Conservation (phyloP, 2,888 invertebrate genomes). For the Pemphredon lugubris region DNA sequence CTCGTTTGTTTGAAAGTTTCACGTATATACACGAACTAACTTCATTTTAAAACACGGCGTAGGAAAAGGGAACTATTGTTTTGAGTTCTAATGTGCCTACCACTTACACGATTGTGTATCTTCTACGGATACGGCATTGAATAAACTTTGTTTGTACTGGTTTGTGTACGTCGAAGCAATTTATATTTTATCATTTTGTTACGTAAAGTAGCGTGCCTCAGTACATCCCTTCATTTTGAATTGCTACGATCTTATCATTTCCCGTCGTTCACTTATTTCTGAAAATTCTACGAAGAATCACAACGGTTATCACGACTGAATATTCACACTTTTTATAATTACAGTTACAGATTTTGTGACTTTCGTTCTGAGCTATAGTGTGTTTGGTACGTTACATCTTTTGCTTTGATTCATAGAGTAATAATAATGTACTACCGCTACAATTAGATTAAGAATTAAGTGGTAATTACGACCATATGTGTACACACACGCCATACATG, state of each 20-base stretch:
- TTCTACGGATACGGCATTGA: slow-evolving; percentile 49
- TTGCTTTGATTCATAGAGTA: slow-evolving; percentile 54
- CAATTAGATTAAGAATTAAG: slow-evolving; percentile 66
- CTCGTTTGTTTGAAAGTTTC: slow-evolving; percentile 21
- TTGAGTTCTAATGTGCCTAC: slow-evolving; percentile 56
- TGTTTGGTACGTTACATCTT: slow-evolving; percentile 25
- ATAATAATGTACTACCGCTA: slow-evolving; percentile 66
- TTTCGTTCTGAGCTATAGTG: slow-evolving; percentile 12
- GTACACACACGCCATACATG: slow-evolving; percentile 55
- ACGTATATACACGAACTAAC: slow-evolving; percentile 18
- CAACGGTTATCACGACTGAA: slow-evolving; percentile 23
- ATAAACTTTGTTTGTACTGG: slow-evolving; percentile 35
- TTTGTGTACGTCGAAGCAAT: slow-evolving; percentile 32
- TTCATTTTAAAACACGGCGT: slow-evolving; percentile 30
- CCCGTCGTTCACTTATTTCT: not conserved
- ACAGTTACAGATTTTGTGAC: not conserved
- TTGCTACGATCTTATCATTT: slow-evolving; percentile 31
- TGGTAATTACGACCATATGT: slow-evolving; percentile 60
- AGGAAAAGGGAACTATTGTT: slow-evolving; percentile 21
- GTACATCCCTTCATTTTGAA: slow-evolving; percentile 16
- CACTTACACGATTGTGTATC: slow-evolving; percentile 46
- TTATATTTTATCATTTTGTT: slow-evolving; percentile 28
- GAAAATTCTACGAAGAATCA: slow-evolving; percentile 23
- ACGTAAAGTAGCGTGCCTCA: slow-evolving; percentile 22
- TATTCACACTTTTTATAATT: slow-evolving; percentile 3